Evolutionary conservation across 2,113 vertebrate genomes (phyloP), one percentile per base, ranked within the genome.

Genomic region (Callithrix jacchus): DNA sequence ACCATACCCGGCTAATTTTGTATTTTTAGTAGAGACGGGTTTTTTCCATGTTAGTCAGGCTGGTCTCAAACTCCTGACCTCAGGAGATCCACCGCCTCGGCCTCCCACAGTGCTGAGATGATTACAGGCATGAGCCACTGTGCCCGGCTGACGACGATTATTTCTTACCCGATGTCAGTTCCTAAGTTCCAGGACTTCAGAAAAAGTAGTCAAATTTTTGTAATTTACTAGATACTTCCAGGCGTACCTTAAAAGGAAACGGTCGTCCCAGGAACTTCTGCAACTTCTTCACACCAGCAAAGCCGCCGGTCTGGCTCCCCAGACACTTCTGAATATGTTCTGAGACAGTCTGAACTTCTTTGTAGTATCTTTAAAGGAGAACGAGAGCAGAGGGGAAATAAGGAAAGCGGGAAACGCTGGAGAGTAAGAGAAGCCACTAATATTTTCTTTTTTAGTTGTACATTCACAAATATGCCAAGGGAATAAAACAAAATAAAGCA

Each of bases 231-330:
- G n/a, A 89, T 82, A 42, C 56, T 89, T 95, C 52, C 61, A 90
- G 17, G 0, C 9, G 16, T 98, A 99, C 99, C 99, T 99, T 99
- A 98, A 99, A 99, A 18, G 99, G 99, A 96, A 99, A 98, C 0
- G 99, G 99, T 98, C 99, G 99, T 91, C 99, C 99, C 52, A 99
- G 97, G 47, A 98, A 98, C 89, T 99, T 99, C 98, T 99, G 99
- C 61, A 99, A 96, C 95, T 98, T 98, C 97, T 99, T 99, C 92
- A 99, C 93, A 84, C 98, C 99, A 8, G 97, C 92, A 79, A 98
- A 98, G 89, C 98, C 88, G 79, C 98, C 98, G 83, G 98, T 94
- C 0, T 99, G 98, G 86, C 96, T 99, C 76, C 98, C 99, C 79
- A 99, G 98, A 58, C 99, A 99, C 45, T 96, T 99, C 98, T 99